These are phyloP conservation scores for Aviceda subcristata DNA, from an alignment of 2,113 vertebrate species.

Conservation along the genomic window DNA sequence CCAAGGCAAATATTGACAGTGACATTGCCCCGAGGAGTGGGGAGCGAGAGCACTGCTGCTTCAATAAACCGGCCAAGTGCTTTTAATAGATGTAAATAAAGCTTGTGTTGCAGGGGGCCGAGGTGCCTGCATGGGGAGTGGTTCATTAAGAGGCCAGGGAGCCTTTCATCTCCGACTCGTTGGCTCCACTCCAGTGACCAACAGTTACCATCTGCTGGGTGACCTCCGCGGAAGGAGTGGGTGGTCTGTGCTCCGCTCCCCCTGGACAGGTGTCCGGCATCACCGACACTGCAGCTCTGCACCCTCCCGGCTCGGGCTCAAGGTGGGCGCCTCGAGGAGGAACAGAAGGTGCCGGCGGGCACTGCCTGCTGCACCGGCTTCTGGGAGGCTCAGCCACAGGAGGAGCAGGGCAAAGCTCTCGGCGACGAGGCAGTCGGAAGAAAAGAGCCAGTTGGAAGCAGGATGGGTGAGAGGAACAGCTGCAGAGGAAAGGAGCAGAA, in stretches of 20 bases:
- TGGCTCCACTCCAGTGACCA: neutral
- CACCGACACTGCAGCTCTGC: accelerated
- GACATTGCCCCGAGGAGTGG: accelerated
- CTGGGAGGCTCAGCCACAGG: accelerated
- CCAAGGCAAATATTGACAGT: neutral
- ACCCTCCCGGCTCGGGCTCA: accelerated
- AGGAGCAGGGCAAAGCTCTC: accelerated
- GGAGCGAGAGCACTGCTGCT: neutral
- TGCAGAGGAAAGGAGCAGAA: neutral
- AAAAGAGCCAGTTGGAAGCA: neutral
- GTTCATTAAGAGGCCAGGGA: neutral
- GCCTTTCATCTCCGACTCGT: neutral
- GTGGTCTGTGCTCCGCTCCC: neutral
- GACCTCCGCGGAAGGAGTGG: neutral
- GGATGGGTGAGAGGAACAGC: neutral
- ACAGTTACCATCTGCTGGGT: neutral
- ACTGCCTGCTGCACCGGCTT: neutral
- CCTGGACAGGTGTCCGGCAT: accelerated
- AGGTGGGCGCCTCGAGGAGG: accelerated
- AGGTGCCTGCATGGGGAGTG: neutral
- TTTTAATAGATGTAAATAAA: neutral
- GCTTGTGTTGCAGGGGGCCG: neutral
- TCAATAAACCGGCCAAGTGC: neutral
- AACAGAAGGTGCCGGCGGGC: accelerated
- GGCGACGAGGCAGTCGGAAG: accelerated